Base-by-base conservation (phyloP, 2,888 invertebrate genomes). In the Odontocolon sp. region DNA sequence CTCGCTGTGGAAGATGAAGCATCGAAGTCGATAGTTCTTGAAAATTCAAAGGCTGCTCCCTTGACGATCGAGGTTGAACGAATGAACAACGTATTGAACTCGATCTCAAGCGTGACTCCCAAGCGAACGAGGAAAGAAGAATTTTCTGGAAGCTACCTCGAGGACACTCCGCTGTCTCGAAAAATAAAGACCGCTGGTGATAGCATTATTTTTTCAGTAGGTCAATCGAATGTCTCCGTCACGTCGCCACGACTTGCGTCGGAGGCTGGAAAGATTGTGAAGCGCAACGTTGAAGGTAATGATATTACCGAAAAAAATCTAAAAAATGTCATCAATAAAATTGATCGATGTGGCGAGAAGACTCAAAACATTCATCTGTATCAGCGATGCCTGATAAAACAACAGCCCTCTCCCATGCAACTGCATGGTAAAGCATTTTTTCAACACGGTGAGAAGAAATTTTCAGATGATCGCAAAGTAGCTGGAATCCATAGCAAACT, bases 271-370 rank as follows among this genome's bases (percentile, higher is more conserved):
- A n/a, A 11, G 6, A 36, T 23, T 14, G 23, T 47, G 23, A n/a
- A 16, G 11, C 21, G 40, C 9, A 31, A 31, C 33, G 26, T 26
- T 14, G 28, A 50, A 47, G 14, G 40, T 21, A 11, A 42, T 16
- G 40, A 6, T 11, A 14, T 50, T 38, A 18, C 28, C 33, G 1
- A 26, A 40, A 18, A 63, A 21, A 40, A 28, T 57, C 50, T 18
- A 56, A 50, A 21, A 23, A 63, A 71, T 31, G 36, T n/a, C 38
- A 57, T 68, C 6, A 33, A 11, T 26, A 47, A 63, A 77, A 72
- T 72, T 33, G 28, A 50, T 56, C 33, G 57, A 47, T 31, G 5
- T 23, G n/a, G n/a, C n/a, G n/a, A n/a, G n/a, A n/a, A n/a, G n/a
- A n/a, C n/a, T n/a, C n/a, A n/a, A n/a, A n/a, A n/a, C n/a, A n/a